Conservation (phyloP, 2,113 vertebrate species). For the Zingel zingel region DNA sequence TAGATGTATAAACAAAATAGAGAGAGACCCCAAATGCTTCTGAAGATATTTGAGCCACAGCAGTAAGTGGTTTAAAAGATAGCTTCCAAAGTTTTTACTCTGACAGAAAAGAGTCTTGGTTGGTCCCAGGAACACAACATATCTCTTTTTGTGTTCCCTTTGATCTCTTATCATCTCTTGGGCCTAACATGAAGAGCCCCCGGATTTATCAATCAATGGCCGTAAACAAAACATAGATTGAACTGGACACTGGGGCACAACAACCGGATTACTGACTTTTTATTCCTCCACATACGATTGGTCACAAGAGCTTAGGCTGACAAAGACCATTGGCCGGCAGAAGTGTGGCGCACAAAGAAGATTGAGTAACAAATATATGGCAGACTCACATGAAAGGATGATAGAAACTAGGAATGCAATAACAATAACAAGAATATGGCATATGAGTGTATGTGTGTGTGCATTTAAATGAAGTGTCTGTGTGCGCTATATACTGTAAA, state of each 20-base stretch:
- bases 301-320: conserved; percentile 7
- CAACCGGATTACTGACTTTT: conserved; percentile 64
- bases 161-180: conserved; percentile 73
- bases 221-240: conserved; percentile 80
- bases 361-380: conserved; percentile 22
- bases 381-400: conserved; percentile 19
- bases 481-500: conserved; percentile 25
- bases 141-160: conserved; percentile 61
- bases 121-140: conserved; percentile 50
- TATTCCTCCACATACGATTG: conserved; percentile 17
- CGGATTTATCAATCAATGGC: conserved; percentile 76
- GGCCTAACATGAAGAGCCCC: conserved; percentile 65
- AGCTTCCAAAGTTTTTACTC: conserved; percentile 49
- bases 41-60: background rate
- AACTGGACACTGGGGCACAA: conserved; percentile 61
- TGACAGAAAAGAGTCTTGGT: conserved; percentile 13
- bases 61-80: conserved; percentile 19
- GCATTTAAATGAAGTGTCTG: conserved; percentile 24
- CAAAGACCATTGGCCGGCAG: conserved; percentile 17
- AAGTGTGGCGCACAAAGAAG: background rate
- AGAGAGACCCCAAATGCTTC: background rate
- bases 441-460: conserved; percentile 17
- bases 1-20: background rate
- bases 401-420: conserved; percentile 19
- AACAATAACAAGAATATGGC: conserved; percentile 32